Conservation (phyloP, 2,797 vertebrate genomes). For the Cynopterus sphinx region DNA sequence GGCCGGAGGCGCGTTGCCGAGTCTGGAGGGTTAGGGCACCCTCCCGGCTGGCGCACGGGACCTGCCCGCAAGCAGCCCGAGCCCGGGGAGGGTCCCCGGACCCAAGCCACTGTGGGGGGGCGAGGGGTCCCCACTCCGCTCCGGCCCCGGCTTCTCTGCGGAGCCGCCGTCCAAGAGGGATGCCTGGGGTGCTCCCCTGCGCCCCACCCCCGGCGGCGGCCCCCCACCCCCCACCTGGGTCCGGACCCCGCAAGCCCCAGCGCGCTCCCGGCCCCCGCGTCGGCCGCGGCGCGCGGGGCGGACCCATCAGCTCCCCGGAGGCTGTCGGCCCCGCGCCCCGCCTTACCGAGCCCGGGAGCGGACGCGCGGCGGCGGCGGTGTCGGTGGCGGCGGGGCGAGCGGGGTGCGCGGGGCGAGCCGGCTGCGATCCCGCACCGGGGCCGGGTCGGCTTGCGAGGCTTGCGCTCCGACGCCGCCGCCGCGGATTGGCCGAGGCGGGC, state of each 20-base stretch:
- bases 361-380: not conserved
- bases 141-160: not conserved
- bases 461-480: conserved; percentile 15
- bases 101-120: not conserved
- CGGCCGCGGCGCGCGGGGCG: not conserved
- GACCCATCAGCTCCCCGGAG: not conserved
- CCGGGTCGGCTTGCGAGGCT: no score
- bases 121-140: not conserved
- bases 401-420: not conserved
- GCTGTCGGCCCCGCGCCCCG: not conserved
- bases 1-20: not conserved
- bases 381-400: not conserved
- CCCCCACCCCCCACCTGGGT: not conserved
- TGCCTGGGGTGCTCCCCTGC: not conserved
- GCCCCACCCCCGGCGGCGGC: not conserved
- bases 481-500: conserved; percentile 56
- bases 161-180: not conserved
- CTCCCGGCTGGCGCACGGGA: not conserved
- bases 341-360: conserved; percentile 30
- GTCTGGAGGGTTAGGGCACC: conserved; percentile 46
- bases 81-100: not conserved
- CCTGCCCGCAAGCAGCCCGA: not conserved
- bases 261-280: not conserved
- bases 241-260: not conserved
- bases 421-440: not conserved